Evolutionary conservation across 2,797 vertebrate species (phyloP).

Genomic region (Trachops cirrhosus): DNA sequence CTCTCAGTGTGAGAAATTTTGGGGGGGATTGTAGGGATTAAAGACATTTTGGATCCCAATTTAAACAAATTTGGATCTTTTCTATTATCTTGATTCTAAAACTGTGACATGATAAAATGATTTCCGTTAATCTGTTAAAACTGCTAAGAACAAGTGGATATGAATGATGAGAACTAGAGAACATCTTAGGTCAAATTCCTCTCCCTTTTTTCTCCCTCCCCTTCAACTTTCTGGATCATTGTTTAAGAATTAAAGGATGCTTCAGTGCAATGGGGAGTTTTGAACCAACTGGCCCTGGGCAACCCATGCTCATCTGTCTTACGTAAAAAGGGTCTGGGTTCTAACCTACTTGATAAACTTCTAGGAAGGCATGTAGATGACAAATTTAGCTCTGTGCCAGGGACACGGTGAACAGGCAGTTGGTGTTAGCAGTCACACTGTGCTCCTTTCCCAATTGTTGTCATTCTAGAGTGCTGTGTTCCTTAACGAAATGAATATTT

Average conservation of each 20-base stretch:
- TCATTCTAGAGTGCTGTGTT: background rate
- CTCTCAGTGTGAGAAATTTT: background rate
- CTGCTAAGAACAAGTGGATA: background rate
- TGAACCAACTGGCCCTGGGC: background rate
- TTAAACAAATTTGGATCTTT: background rate
- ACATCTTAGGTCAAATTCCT: background rate
- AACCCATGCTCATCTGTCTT: background rate
- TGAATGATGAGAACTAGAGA: background rate
- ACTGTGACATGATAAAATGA: background rate
- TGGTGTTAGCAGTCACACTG: background rate
- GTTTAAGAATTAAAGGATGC: background rate
- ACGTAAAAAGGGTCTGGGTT: background rate
- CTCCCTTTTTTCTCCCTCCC: background rate
- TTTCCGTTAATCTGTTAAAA: background rate
- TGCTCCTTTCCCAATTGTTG: background rate
- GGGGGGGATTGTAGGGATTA: background rate
- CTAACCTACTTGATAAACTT: background rate
- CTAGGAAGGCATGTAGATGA: background rate
- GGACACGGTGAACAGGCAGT: background rate
- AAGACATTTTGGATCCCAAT: background rate
- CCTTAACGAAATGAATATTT: background rate
- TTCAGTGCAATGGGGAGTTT: background rate
- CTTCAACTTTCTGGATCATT: background rate
- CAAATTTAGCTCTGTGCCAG: background rate
- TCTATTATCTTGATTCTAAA: background rate